These are phyloP conservation scores for Chrysopa pallens DNA, from an alignment of 1,140 invertebrate genomes.

Conservation along the genomic window DNA sequence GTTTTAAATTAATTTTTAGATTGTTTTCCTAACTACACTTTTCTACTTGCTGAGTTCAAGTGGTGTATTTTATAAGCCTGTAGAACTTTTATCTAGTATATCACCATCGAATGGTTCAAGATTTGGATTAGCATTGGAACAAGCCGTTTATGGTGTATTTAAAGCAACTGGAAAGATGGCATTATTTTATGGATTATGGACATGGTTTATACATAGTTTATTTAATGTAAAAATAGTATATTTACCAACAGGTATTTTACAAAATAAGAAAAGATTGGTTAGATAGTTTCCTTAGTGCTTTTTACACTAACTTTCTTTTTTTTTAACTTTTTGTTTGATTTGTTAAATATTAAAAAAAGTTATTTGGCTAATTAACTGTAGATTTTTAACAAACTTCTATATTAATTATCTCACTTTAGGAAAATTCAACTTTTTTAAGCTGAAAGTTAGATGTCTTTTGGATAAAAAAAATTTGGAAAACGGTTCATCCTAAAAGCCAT, in stretches of 20 bases:
- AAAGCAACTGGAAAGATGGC: conserved; percentile 93
- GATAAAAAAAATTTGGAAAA: no score
- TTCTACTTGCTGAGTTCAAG: conserved; percentile 90
- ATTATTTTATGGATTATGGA: conserved; percentile 93
- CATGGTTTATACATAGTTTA: conserved; percentile 90
- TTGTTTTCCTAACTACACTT: conserved; percentile 89
- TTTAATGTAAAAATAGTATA: conserved; percentile 92
- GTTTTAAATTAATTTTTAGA: conserved; percentile 31
- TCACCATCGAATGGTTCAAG: conserved; percentile 48
- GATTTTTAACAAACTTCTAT: no score
- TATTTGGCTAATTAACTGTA: no score
- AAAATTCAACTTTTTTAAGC: no score
- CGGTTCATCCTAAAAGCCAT: no score
- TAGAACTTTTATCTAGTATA: conserved; percentile 61
- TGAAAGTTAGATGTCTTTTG: no score
- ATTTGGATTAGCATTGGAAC: conserved; percentile 59
- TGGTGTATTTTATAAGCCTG: conserved; percentile 75
- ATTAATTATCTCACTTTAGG: no score
- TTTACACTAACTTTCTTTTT: no score
- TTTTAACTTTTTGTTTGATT: no score
- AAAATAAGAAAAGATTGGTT: no score
- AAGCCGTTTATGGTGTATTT: conserved; percentile 66
- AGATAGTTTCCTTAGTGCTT: no score
- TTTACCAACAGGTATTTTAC: conserved; percentile 61
- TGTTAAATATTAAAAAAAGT: no score